Evolutionary conservation across 2,888 invertebrate genomes (phyloP).

Genomic region (Nomada lathburiana): DNA sequence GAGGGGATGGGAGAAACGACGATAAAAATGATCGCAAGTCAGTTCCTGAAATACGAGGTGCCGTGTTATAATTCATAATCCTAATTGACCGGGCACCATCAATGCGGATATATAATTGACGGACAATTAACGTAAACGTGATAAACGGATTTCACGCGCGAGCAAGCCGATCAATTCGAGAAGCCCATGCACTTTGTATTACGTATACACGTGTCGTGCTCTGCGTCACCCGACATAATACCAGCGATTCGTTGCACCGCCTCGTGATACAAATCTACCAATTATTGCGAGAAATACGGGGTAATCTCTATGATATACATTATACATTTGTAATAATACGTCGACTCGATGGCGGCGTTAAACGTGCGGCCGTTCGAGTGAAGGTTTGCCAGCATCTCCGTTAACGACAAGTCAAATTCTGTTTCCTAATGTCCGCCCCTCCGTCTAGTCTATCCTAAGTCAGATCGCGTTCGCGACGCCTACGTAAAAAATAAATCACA

Average conservation of each 20-base stretch:
- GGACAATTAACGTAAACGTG: slow-evolving; percentile 9
- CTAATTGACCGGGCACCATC: slow-evolving; percentile 21
- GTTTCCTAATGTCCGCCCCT: slow-evolving; percentile 21
- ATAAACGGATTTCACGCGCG: background rate
- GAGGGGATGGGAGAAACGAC: background rate
- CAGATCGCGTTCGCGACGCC: slow-evolving; percentile 51
- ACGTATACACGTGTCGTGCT: background rate
- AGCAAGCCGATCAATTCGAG: slow-evolving; percentile 29
- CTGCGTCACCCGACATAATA: slow-evolving; percentile 23
- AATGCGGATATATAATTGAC: slow-evolving; percentile 19
- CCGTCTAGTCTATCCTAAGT: slow-evolving; percentile 57
- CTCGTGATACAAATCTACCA: slow-evolving; percentile 64
- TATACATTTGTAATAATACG: slow-evolving; percentile 53
- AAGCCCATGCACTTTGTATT: background rate
- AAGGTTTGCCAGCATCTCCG: slow-evolving; percentile 86
- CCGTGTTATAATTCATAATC: background rate
- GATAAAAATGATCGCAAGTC: slow-evolving; percentile 59
- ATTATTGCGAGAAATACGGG: slow-evolving; percentile 62
- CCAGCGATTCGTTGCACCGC: slow-evolving; percentile 30
- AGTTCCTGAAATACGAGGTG: slow-evolving; percentile 60
- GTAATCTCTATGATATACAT: slow-evolving; percentile 49
- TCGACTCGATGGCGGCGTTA: slow-evolving; percentile 39
- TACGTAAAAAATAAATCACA: slow-evolving; percentile 72
- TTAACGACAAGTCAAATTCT: slow-evolving; percentile 52
- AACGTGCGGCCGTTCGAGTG: slow-evolving; percentile 84